Conservation (phyloP, 2,888 invertebrate genomes). For the Halictus ligatus region DNA sequence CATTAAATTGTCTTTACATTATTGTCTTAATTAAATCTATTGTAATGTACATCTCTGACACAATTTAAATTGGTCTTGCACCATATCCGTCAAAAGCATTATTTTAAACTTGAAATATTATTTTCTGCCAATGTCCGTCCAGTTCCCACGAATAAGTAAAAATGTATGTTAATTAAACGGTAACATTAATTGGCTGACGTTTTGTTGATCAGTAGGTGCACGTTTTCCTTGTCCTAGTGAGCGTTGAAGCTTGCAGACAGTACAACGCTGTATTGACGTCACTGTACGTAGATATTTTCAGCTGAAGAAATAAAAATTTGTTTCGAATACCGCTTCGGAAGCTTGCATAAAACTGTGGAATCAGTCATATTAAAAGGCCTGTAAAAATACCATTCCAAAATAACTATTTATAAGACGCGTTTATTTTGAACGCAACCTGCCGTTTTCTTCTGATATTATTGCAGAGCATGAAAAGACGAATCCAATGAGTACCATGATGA, state of each 20-base stretch:
- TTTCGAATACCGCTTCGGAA: not conserved
- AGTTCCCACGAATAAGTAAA: not conserved
- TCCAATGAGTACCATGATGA: not conserved
- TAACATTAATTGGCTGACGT: not conserved
- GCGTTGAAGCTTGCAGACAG: not conserved
- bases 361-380: not conserved
- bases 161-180: constrained; percentile 1
- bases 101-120: not conserved
- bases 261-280: not conserved
- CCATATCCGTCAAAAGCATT: not conserved
- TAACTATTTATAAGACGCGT: no score
- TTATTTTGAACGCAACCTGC: no score
- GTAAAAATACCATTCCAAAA: no score
- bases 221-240: not conserved
- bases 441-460: not conserved
- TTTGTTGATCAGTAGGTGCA: not conserved
- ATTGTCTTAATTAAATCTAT: not conserved
- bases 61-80: not conserved
- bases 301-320: not conserved
- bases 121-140: not conserved
- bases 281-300: not conserved
- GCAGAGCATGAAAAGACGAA: not conserved
- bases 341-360: not conserved
- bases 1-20: no score
- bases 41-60: not conserved